Evolutionary conservation across 2,113 vertebrate species (phyloP).

Genomic region (Limnothrissa miodon): DNA sequence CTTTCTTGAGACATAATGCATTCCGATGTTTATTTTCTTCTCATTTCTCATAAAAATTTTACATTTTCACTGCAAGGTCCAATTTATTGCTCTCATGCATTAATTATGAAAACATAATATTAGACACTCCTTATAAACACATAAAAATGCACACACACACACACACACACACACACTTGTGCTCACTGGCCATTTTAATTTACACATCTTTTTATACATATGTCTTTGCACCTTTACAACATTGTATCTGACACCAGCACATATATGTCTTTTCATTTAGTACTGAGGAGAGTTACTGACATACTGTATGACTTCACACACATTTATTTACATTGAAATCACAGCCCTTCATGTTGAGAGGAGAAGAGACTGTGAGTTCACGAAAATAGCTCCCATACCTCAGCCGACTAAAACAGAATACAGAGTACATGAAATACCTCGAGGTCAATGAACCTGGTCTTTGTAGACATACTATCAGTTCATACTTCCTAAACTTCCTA

Average conservation of each 20-base stretch:
- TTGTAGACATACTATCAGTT: too few relatives aligned
- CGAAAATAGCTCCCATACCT: neutral
- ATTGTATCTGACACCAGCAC: neutral
- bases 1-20: constrained; percentile 1
- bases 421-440: neutral
- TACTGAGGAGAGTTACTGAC: neutral
- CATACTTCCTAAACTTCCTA: neutral
- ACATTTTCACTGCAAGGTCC: neutral
- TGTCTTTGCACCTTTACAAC: neutral
- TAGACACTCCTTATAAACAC: neutral
- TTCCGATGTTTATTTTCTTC: constrained; percentile 3
- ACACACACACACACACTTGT: neutral
- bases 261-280: neutral
- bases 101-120: constrained; percentile 14
- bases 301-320: neutral
- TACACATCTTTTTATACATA: neutral
- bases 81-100: neutral
- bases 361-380: neutral
- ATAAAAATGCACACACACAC: neutral
- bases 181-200: neutral
- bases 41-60: constrained; percentile 1
- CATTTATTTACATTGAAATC: neutral
- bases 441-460: neutral
- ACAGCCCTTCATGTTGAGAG: neutral
- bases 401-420: neutral